A percentile compares a stretch with the other conserved stretches of the same genome.
Evolutionary conservation across 2,888 invertebrate species (phyloP).

Genomic region (Platynereis dumerilii): DNA sequence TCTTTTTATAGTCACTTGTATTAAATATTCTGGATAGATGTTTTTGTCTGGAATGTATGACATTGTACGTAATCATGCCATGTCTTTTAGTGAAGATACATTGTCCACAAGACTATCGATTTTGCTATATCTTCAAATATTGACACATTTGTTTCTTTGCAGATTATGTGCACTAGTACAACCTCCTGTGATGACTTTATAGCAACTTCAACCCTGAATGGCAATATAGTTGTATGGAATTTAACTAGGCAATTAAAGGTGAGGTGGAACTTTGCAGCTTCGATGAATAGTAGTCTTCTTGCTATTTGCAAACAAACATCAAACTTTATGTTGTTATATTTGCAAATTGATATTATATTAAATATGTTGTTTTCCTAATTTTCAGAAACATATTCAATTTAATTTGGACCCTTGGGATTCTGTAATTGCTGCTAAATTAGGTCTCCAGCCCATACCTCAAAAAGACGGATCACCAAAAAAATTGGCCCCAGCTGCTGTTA

Average conservation of each 20-base stretch:
- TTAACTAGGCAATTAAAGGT: constrained; percentile 79
- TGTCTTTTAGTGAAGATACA: too few species aligned
- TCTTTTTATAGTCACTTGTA: background rate
- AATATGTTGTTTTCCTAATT: constrained; percentile 14
- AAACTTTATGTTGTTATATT: too few species aligned
- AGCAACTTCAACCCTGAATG: constrained; percentile 67
- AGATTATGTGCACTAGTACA: constrained; percentile 61
- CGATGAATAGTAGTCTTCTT: too few species aligned
- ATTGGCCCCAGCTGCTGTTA: background rate
- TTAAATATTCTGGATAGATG: background rate
- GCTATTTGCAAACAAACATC: too few species aligned
- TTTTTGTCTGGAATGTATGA: too few species aligned
- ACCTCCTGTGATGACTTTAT: constrained; percentile 66
- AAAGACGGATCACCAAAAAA: background rate
- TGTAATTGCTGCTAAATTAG: constrained; percentile 39
- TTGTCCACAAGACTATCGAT: too few species aligned
- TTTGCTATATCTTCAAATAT: too few species aligned
- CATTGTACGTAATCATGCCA: too few species aligned
- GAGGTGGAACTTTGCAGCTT: too few species aligned
- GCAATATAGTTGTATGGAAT: constrained; percentile 80
- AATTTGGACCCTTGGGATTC: constrained; percentile 59
- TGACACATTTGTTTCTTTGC: constrained; percentile 2
- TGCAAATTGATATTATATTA: too few species aligned
- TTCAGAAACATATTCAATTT: constrained; percentile 67
- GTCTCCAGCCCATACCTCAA: constrained; percentile 1